Evolutionary conservation across 2,797 vertebrate species (phyloP).

Genomic region (Phylloscopus collybita): DNA sequence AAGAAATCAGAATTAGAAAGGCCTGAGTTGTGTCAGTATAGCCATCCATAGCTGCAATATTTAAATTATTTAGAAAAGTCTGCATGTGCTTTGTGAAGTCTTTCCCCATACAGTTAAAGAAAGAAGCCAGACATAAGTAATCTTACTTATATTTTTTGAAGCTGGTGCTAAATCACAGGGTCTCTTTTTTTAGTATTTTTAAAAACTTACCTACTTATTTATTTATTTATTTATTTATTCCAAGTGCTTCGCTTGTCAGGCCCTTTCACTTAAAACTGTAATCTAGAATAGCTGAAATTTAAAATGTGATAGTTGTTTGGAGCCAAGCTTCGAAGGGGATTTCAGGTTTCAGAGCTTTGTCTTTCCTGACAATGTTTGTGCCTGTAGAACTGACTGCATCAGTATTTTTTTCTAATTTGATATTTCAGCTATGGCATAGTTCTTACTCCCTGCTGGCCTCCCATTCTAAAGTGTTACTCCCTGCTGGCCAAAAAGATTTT

Average conservation of each 20-base stretch:
- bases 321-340: slow-evolving; percentile 31
- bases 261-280: slow-evolving; percentile 12
- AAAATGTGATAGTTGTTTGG: slow-evolving; percentile 22
- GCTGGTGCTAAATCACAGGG: not conserved
- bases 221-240: not conserved
- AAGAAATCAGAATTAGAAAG: not conserved
- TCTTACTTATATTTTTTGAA: not conserved
- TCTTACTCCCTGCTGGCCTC: not conserved
- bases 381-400: slow-evolving; percentile 2
- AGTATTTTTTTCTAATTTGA: slow-evolving; percentile 19
- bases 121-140: not conserved
- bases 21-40: not conserved
- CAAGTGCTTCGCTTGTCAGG: not conserved
- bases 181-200: not conserved
- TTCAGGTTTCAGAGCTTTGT: slow-evolving; percentile 54
- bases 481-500: not conserved
- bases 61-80: not conserved
- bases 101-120: not conserved
- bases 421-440: not conserved
- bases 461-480: not conserved
- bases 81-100: not conserved
- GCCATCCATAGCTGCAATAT: not conserved
- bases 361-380: slow-evolving; percentile 27
- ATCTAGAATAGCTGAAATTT: slow-evolving; percentile 11
- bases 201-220: not conserved